Conservation (phyloP, 2,888 invertebrate species). For the Blastobasis lacticolella region DNA sequence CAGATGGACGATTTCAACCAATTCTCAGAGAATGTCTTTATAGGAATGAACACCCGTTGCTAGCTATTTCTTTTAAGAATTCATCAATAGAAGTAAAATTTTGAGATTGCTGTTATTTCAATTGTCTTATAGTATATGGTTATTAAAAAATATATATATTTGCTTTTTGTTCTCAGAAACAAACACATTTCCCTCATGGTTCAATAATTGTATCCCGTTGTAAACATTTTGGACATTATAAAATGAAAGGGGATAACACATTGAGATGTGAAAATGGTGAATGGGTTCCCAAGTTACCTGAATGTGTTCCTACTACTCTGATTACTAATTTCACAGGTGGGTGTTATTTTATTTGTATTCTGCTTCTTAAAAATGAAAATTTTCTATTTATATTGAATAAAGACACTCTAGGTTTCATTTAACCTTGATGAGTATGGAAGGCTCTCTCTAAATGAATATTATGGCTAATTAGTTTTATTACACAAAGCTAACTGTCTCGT, state of each 20-base stretch:
- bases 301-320: constrained; percentile 89
- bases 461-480: not conserved
- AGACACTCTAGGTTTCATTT: not conserved
- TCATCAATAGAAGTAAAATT: constrained; percentile 78
- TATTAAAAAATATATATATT: not conserved
- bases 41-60: constrained; percentile 79
- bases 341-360: not conserved
- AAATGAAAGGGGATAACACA: constrained; percentile 84
- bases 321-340: constrained; percentile 89
- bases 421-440: not conserved
- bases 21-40: constrained; percentile 83
- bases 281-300: constrained; percentile 85
- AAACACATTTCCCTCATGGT: constrained; percentile 84
- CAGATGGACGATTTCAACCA: constrained; percentile 86
- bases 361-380: no score
- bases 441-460: not conserved
- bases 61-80: constrained; percentile 83
- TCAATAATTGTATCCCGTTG: constrained; percentile 84
- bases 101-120: not conserved
- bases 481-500: no score
- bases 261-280: constrained; percentile 87
- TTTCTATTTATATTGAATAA: no score
- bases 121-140: not conserved
- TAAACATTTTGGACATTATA: constrained; percentile 87
- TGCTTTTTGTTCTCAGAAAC: constrained; percentile 40